A percentile compares a stretch with the other conserved stretches of the same genome.
phyloP scores from a whole-genome alignment of 2,888 invertebrate genomes.

The Nysson spinosus region DNA sequence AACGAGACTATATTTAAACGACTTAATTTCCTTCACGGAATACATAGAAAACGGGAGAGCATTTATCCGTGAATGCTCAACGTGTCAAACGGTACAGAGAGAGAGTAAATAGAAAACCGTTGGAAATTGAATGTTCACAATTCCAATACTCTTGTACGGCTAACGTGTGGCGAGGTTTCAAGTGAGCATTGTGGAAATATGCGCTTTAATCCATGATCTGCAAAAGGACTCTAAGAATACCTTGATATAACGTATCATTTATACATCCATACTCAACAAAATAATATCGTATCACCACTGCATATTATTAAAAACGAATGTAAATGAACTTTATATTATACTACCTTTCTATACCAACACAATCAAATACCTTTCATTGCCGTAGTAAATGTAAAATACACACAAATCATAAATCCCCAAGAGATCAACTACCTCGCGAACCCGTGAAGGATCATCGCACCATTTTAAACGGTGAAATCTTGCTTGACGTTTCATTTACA shows the following conservation, averaged over 20 bases:
- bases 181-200: slow-evolving; percentile 39
- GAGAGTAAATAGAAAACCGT: slow-evolving; percentile 53
- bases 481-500: slow-evolving; percentile 24
- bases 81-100: slow-evolving; percentile 39
- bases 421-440: background rate
- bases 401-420: background rate
- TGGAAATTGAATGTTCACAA: slow-evolving; percentile 53
- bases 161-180: slow-evolving; percentile 33
- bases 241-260: slow-evolving; percentile 36
- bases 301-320: too few species aligned
- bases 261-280: slow-evolving; percentile 33
- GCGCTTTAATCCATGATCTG: slow-evolving; percentile 38
- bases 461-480: slow-evolving; percentile 23
- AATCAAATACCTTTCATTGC: too few species aligned
- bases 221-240: slow-evolving; percentile 50
- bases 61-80: slow-evolving; percentile 26
- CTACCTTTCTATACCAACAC: too few species aligned
- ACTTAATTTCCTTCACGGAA: slow-evolving; percentile 38
- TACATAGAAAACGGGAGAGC: slow-evolving; percentile 2
- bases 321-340: too few species aligned
- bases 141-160: slow-evolving; percentile 29
- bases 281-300: background rate
- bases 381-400: too few species aligned
- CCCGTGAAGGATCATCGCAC: background rate
- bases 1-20: slow-evolving; percentile 9